Evolutionary conservation across 2,888 invertebrate genomes (phyloP).

Genomic region (Lochmaea crataegi): DNA sequence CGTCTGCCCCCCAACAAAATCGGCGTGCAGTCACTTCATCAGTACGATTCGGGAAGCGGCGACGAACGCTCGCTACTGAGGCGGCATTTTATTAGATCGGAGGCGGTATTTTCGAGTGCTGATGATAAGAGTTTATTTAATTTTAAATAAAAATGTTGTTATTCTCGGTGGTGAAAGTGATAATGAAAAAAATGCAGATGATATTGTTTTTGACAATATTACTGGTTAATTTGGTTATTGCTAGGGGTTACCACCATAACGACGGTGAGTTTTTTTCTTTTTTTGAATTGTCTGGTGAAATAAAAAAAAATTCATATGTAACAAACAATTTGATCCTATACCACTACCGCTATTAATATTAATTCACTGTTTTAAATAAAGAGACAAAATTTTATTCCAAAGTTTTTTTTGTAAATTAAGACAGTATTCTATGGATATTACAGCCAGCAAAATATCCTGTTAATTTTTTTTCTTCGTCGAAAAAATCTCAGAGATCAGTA

Average conservation of each 20-base stretch:
- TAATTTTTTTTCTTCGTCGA: too few relatives aligned
- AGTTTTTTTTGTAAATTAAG: too few relatives aligned
- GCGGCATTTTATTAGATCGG: slow-evolving; percentile 6
- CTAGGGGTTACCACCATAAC: slow-evolving; percentile 6
- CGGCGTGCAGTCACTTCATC: slow-evolving; percentile 14
- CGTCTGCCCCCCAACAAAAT: slow-evolving; percentile 17
- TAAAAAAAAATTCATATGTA: neutral
- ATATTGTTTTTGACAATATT: neutral
- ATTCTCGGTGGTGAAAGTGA: slow-evolving; percentile 18
- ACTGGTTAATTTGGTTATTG: slow-evolving; percentile 8
- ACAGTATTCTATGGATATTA: too few relatives aligned
- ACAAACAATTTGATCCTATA: too few relatives aligned
- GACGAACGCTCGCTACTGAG: slow-evolving; percentile 15
- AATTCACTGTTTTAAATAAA: too few relatives aligned
- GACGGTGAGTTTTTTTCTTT: slow-evolving; percentile 11
- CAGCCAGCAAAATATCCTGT: too few relatives aligned
- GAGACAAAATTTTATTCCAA: too few relatives aligned
- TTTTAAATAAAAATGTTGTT: slow-evolving; percentile 9
- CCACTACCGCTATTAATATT: too few relatives aligned
- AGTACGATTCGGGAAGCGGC: slow-evolving; percentile 34
- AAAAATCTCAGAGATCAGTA: too few relatives aligned
- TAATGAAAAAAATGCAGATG: slow-evolving; percentile 1
- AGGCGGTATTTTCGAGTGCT: slow-evolving; percentile 10
- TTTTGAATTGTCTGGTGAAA: neutral
- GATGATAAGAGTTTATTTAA: slow-evolving; percentile 7